Evolutionary conservation across 2,113 vertebrate species (phyloP), one percentile per base, ranked within the genome.

Genomic region (Corydoras maculifer): DNA sequence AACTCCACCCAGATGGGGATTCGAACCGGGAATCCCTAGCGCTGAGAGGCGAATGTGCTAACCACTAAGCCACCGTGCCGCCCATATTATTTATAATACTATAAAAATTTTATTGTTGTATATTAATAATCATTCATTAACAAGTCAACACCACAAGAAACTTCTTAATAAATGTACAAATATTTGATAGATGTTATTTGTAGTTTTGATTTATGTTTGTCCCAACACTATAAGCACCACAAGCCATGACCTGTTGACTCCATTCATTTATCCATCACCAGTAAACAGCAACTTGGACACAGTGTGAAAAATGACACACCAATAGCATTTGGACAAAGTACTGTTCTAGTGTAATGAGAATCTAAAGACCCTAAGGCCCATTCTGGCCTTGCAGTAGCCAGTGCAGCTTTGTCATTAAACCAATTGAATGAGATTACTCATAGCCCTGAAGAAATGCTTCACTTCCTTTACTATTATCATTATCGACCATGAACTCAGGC

Each of bases 391-490:
- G 30, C 62, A 57, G 49, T 55, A 14, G 5, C 30, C 32, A 62
- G 30, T 62, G 18, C 58, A 68, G 64, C 64, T 68, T 48, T 74
- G 31, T 62, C 58, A 68, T 68, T 68, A 74, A 74, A 68, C 64
- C 67, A 65, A 74, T 68, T 74, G 49, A 68, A 61, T 57, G 72
- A 62, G 72, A 74, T 74, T 74, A 74, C 58, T 68, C 51, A 59
- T 54, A 72, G 54, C 70, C 62, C 66, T 61, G 32, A 58, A 50
- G 62, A 70, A 70, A 75, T 48, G 62, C 55, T 25, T 69, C 15
- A 15, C 61, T 64, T 65, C 11, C 58, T 59, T 75, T 75, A 72
- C 68, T 72, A 72, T 72, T 72, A 68, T 75, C 73, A 75, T 72
- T 69, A 75, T 71, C 53, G 68, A 66, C 67, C 50, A 68, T 59